Conservation (phyloP, 2,888 invertebrate species). For the Tenthredo scrophulariae region DNA sequence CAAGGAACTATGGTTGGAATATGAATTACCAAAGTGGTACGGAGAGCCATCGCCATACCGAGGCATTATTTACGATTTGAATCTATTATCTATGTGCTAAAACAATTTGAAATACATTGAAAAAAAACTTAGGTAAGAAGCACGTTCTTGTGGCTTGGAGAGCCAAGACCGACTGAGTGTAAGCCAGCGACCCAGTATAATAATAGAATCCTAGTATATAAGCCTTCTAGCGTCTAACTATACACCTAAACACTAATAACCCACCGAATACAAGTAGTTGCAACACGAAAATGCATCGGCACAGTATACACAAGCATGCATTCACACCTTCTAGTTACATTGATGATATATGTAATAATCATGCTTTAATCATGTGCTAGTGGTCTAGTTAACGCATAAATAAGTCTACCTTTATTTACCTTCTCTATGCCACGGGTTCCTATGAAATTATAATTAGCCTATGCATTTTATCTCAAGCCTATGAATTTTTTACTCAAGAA, state of each 20-base stretch:
- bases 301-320: constrained; percentile 52
- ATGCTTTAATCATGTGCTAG: constrained; percentile 53
- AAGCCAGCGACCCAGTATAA: constrained; percentile 76
- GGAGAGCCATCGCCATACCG: constrained; percentile 74
- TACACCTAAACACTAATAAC: constrained; percentile 69
- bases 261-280: constrained; percentile 65
- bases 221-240: constrained; percentile 73
- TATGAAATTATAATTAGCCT: constrained; percentile 23
- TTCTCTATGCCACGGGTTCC: constrained; percentile 49
- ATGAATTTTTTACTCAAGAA: not conserved
- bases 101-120: constrained; percentile 38
- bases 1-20: constrained; percentile 75
- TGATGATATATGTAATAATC: constrained; percentile 41
- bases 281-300: constrained; percentile 56
- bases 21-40: constrained; percentile 72
- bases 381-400: constrained; percentile 39
- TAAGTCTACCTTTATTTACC: constrained; percentile 27
- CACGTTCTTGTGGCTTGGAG: constrained; percentile 77
- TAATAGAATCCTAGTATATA: constrained; percentile 77
- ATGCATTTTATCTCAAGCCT: not conserved
- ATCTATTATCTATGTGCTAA: constrained; percentile 10
- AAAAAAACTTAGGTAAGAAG: constrained; percentile 68
- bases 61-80: constrained; percentile 67
- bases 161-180: constrained; percentile 77
- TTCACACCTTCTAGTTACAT: constrained; percentile 38